Percentiles rank a stretch among this genome's conserved stretches.
Conservation (phyloP, 2,888 invertebrate species). For the Ectemnius continuus region DNA sequence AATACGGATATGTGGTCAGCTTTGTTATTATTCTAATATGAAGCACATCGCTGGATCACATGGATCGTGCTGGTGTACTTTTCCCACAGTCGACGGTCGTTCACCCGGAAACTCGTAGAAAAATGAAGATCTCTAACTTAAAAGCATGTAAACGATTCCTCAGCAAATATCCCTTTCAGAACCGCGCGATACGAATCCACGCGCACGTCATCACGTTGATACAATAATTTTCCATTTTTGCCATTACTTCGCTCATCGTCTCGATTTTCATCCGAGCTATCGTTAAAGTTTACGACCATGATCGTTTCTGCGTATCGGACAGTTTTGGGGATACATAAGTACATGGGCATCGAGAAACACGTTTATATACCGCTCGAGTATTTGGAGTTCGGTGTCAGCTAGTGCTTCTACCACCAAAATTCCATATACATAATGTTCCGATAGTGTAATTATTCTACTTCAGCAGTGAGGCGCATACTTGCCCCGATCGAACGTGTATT, state of each 20-base stretch:
- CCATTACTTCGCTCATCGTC: too few species aligned
- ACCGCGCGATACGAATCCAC: too few species aligned
- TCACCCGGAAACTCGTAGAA: not conserved
- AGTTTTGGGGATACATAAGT: too few species aligned
- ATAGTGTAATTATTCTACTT: not conserved
- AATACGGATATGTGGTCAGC: conserved; percentile 53
- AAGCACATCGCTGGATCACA: conserved; percentile 8
- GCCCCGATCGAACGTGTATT: not conserved
- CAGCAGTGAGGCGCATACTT: not conserved
- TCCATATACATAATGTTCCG: not conserved
- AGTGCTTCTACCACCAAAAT: too few species aligned
- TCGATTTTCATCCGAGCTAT: too few species aligned
- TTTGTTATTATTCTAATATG: conserved; percentile 43
- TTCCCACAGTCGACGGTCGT: not conserved
- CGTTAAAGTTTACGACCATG: too few species aligned
- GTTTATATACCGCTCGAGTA: not conserved
- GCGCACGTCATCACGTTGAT: too few species aligned
- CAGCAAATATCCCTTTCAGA: not conserved
- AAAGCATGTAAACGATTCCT: not conserved
- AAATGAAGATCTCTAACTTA: not conserved
- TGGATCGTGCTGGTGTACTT: too few species aligned
- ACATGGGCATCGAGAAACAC: too few species aligned
- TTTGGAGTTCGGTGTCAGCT: too few species aligned
- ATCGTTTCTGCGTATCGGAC: too few species aligned
- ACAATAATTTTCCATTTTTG: too few species aligned